Evolutionary conservation across 2,888 invertebrate species (phyloP).

Genomic region (Ornithoptera alexandrae): DNA sequence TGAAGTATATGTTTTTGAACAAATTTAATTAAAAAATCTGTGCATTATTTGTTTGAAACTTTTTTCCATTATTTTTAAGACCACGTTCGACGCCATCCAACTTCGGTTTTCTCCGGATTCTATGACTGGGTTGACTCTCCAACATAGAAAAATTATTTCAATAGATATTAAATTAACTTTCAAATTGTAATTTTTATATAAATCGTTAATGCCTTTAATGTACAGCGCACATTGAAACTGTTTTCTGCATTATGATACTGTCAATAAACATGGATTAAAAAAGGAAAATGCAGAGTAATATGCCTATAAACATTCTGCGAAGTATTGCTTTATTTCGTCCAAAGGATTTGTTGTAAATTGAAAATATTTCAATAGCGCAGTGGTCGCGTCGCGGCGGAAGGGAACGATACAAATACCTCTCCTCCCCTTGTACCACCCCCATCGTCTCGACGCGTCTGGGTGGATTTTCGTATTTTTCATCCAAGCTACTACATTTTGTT

Average conservation of each 20-base stretch:
- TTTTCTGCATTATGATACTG: neutral
- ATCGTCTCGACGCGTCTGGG: neutral
- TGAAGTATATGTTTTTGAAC: neutral
- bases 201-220: neutral
- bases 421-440: neutral
- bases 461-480: constrained; percentile 2
- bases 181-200: too few species aligned
- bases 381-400: constrained; percentile 10
- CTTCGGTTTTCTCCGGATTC: too few species aligned
- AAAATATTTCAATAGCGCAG: constrained; percentile 17
- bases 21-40: neutral
- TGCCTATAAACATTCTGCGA: neutral
- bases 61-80: neutral
- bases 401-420: neutral
- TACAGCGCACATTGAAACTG: neutral
- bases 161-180: too few species aligned
- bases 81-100: too few species aligned
- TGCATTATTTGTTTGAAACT: neutral
- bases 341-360: constrained; percentile 13
- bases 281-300: neutral
- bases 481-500: neutral
- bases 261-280: neutral
- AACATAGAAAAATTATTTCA: too few species aligned
- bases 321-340: neutral
- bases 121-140: too few species aligned